Evolutionary conservation across 2,888 invertebrate genomes (phyloP), one percentile per base, ranked within the genome.

Genomic region (Lasioglossum leucozonium): DNA sequence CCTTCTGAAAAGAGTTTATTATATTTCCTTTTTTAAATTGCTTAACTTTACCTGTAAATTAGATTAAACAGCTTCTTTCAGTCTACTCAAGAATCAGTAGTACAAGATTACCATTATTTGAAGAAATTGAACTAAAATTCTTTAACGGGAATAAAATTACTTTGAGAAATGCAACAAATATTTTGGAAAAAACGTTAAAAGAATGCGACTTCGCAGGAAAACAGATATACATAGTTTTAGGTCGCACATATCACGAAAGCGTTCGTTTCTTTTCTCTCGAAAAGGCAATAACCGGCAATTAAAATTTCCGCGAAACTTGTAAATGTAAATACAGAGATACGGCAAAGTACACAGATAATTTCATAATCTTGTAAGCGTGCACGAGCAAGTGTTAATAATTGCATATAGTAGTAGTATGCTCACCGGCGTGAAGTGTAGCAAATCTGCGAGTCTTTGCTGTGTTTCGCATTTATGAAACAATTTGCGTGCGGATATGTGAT

Each of bases 321-420:
- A 78, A 55, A 72, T 78, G 37, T 65, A 74, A 74, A 71, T 75
- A 4, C 18, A 55, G 42, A 26, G 62, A 62, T 62, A 62, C 30
- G 18, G 62, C 30, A 30, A 62, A 62, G 30, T 47, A 74, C 34
- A 44, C 34, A 42, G 47, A 77, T 75, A 75, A 77, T 65, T 83
- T 84, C 16, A 72, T 75, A 74, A 74, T 77, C 30, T 67, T 73
- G 34, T 82, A 76, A 84, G 42, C 62, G 71, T 42, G 37, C 71
- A 65, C n/a, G 22, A 34, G n/a, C 42, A 44, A n/a, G 72, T 76
- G 71, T 74, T 83, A 75, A 84, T 84, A 75, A 72, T 69, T 51
- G 37, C 65, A 42, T 67, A 34, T 37, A 22, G 55, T 37, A 22
- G 55, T 37, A 30, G 55, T 44, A 42, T 22, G 72, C 75, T 79